phyloP scores from a whole-genome alignment of 2,113 vertebrate species.

The Bubalus kerabau region DNA sequence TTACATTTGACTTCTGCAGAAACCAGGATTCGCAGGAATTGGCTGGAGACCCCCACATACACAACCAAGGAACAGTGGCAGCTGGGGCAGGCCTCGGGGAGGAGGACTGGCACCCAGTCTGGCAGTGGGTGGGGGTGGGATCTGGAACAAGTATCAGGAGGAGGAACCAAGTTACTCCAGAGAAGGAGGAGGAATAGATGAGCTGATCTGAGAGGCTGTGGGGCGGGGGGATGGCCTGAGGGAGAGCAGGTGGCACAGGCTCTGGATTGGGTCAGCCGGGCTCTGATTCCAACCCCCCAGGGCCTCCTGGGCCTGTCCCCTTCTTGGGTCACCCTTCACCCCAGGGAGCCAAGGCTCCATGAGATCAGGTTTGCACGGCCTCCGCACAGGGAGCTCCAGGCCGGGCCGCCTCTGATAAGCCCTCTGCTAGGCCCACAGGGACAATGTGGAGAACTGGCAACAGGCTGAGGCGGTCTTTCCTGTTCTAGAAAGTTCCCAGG shows the following conservation, averaged over 20 bases:
- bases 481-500: not conserved
- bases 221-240: not conserved
- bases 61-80: not conserved
- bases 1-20: not conserved
- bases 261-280: not conserved
- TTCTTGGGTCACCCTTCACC: not conserved
- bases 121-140: not conserved
- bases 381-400: no score
- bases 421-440: not conserved
- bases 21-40: not conserved
- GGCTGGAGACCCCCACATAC: not conserved
- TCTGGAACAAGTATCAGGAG: not conserved
- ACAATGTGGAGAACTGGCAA: not conserved
- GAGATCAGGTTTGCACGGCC: not conserved
- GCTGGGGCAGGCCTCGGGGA: not conserved
- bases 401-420: fast-evolving
- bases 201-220: not conserved
- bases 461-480: no score
- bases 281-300: not conserved
- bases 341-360: not conserved
- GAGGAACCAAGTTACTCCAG: not conserved
- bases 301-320: not conserved
- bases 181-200: not conserved
- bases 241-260: no score
- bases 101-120: not conserved